Evolutionary conservation across 2,888 invertebrate species (phyloP), one percentile per base, ranked within the genome.

Genomic region (Philopedon plagiatum): DNA sequence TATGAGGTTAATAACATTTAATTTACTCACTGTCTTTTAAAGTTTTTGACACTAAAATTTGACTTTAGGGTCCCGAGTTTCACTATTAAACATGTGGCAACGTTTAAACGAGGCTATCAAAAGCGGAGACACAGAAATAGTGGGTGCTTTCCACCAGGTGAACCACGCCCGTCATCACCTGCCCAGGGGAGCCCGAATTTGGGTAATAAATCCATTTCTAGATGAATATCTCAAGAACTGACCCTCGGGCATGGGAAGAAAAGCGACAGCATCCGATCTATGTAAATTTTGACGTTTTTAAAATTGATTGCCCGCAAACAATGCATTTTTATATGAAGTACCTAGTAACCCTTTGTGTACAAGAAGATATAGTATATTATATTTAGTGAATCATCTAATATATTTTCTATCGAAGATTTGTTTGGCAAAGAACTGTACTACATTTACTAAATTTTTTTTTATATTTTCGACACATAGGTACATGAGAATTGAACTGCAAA

Each of bases 141-240:
- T 72, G 71, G 66, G 73, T 68, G 67, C 63, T 23, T 60, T 63
- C 46, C 32, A 68, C 73, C 73, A 68, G 73, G 63, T 73, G 73
- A 73, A 68, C 58, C 68, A 9, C 13, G 15, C 19, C 49, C 68
- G 67, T 73, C 73, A 62, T 68, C 73, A 73, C 73, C 73, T 73
- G 73, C 73, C 64, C 73, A 67, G 67, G 63, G 73, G 51, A 67
- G 68, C 67, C 34, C 64, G 57, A 56, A 32, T 64, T 60, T 34
- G n/a, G 61, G 73, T 58, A 62, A 73, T 73, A 73, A 73, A 73
- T 73, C 60, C 73, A 73, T 73, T 65, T 68, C 61, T 64, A 72
- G 72, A 72, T 72, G 67, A 72, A 72, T 72, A 72, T 72, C 72
- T 68, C 58, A 69, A 46, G 56, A 57, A 63, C 1, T 39, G 57